Base-by-base conservation (phyloP, 1,140 invertebrate genomes). In the Helicoverpa armigera region DNA sequence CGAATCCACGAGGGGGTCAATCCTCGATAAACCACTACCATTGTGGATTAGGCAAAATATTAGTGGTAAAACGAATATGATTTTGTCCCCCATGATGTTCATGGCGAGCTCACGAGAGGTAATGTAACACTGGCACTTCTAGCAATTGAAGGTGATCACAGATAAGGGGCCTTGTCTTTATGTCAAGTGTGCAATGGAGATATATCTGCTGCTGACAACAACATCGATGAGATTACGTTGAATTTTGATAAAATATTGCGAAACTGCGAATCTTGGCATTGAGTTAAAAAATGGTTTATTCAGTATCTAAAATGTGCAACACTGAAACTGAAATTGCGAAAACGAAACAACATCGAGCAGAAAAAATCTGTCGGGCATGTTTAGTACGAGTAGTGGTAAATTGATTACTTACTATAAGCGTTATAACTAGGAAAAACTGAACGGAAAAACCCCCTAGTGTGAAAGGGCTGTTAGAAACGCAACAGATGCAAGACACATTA, bases 1-100 rank as follows among this genome's bases (percentile, higher is more conserved):
- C 10, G 85, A 86, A 4, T 84, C 67, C 14, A 88, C 87, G 60
- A 88, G 23, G 9, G 86, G 87, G 43, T 89, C 87, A 29, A 85
- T 75, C 14, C 72, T 75, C 3, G 79, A 54, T 7, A 67, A 18
- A 29, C 31, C 54, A 50, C 4, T 70, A 53, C 76, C 18, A 79
- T 70, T n/a, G 0, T 79, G 63, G 4, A 70, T 50, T 9, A 60
- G 11, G 7, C 63, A 58, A 10, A 58, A 23, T 23, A 70, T 3
- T 48, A 79, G 23, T 13, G 35, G 12, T 60, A 70, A 58, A 35
- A 48, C 12, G 1, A 77, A n/a, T 51, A 35, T 54, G 12, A 50
- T 12, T 53, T 76, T 5, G 23, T 77, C 23, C 31, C 75, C 50
- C 65, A 48, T 50, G 35, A 51, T 69, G n/a, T 23, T 50, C 16